Percentiles rank a stretch among this genome's conserved stretches.
phyloP scores from a whole-genome alignment of 2,888 invertebrate species.

The Tuta absoluta region DNA sequence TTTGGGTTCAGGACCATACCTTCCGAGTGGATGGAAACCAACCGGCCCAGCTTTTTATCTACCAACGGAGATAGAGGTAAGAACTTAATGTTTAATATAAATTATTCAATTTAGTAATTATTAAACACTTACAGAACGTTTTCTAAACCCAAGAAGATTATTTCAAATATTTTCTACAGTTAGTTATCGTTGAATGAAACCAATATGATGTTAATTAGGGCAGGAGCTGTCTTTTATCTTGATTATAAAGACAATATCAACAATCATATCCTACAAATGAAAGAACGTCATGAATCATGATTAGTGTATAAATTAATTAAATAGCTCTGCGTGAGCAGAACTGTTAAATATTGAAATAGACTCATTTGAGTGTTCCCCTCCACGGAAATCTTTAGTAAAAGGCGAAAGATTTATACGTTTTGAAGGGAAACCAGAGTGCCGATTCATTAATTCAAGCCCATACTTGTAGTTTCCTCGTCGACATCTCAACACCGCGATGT shows the following conservation, averaged over 20 bases:
- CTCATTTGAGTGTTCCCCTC: constrained; percentile 87
- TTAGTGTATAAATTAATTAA: no score
- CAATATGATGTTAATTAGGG: no score
- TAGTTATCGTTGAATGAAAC: no score
- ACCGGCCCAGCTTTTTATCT: constrained; percentile 66
- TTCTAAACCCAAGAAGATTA: no score
- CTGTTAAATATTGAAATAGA: constrained; percentile 48
- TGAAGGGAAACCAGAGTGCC: constrained; percentile 84
- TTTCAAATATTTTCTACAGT: no score
- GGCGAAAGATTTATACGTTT: constrained; percentile 88
- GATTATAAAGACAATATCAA: no score
- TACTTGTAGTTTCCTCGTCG: not conserved
- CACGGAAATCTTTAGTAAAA: constrained; percentile 91
- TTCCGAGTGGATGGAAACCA: constrained; percentile 73
- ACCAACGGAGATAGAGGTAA: constrained; percentile 63
- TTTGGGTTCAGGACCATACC: constrained; percentile 67
- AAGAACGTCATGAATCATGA: no score
- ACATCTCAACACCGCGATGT: not conserved
- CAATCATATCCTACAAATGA: no score
- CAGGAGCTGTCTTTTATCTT: no score
- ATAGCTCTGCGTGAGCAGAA: not conserved
- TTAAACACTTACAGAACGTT: no score
- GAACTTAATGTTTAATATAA: not conserved
- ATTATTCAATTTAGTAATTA: no score
- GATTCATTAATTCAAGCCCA: no score